phyloP scores from a whole-genome alignment of 2,113 vertebrate species.

The Oplegnathus fasciatus region DNA sequence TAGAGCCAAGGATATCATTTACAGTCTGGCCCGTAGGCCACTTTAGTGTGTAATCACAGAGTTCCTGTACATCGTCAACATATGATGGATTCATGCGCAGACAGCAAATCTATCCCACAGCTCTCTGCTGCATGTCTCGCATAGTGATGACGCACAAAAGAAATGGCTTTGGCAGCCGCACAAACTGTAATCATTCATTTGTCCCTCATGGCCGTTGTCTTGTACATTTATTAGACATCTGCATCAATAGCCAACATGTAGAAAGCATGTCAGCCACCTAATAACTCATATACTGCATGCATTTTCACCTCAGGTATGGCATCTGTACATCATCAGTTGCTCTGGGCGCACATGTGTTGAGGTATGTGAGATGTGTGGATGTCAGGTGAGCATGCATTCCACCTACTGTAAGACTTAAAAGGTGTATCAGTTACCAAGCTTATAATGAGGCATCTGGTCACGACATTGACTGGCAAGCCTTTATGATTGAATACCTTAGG shows the following conservation, averaged over 20 bases:
- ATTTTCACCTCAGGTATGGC: conserved; percentile 36
- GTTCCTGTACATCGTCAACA: conserved; percentile 70
- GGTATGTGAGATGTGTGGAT: conserved; percentile 49
- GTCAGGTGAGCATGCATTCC: conserved; percentile 63
- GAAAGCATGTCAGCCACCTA: conserved; percentile 50
- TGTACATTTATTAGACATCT: conserved; percentile 55
- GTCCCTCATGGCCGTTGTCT: conserved; percentile 48
- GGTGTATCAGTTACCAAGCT: conserved; percentile 68
- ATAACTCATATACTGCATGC: conserved; percentile 45
- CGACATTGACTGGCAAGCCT: conserved; percentile 57
- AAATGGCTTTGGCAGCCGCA: conserved; percentile 53
- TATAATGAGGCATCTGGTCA: conserved; percentile 61
- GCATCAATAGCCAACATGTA: conserved; percentile 50
- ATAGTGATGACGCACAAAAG: conserved; percentile 53
- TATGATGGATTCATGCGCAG: conserved; percentile 51
- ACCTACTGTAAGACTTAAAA: conserved; percentile 31
- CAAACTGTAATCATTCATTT: conserved; percentile 64
- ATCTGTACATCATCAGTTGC: conserved; percentile 58
- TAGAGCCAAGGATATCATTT: conserved; percentile 67
- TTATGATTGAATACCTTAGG: conserved; percentile 58
- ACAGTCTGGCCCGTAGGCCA: conserved; percentile 63
- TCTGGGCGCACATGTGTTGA: conserved; percentile 26
- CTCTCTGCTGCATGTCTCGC: conserved; percentile 34
- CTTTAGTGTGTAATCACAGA: conserved; percentile 66
- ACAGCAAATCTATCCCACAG: conserved; percentile 49